These are phyloP conservation scores for Teleopsis dalmanni DNA, from an alignment of 1,140 invertebrate species.

Conservation along the genomic window DNA sequence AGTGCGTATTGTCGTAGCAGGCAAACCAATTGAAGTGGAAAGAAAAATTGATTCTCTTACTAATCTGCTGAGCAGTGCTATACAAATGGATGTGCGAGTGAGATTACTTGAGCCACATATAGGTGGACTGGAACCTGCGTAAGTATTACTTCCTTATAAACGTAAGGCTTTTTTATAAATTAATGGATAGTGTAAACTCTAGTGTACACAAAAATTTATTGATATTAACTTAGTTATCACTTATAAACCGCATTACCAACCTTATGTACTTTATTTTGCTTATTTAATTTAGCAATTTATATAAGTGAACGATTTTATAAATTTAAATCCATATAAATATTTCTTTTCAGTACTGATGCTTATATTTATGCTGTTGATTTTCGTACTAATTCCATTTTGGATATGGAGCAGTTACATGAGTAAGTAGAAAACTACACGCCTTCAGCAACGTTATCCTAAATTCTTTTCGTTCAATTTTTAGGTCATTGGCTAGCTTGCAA, in stretches of 20 bases:
- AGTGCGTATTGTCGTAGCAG: constrained; percentile 67
- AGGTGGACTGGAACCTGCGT: constrained; percentile 55
- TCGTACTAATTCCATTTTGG: constrained; percentile 67
- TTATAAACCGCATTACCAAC: no score
- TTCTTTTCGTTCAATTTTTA: constrained; percentile 5
- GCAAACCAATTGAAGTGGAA: constrained; percentile 67
- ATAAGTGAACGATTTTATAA: not conserved
- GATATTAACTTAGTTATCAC: not conserved
- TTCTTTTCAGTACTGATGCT: constrained; percentile 65
- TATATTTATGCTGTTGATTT: constrained; percentile 79
- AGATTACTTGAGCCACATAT: constrained; percentile 68
- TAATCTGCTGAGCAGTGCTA: constrained; percentile 60
- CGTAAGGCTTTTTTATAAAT: not conserved
- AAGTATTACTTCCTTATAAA: constrained; percentile 44
- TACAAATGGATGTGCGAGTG: constrained; percentile 67
- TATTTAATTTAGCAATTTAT: not conserved
- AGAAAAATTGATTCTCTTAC: constrained; percentile 62
- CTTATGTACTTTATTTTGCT: not conserved
- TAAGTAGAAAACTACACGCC: constrained; percentile 43
- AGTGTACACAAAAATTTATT: not conserved
- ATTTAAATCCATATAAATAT: not conserved
- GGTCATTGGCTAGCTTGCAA: constrained; percentile 25
- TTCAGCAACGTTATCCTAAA: not conserved
- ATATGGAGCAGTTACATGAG: constrained; percentile 69
- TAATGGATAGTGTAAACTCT: not conserved